Evolutionary conservation across 2,797 vertebrate species (phyloP).

Genomic region (Heliangelus exortis): DNA sequence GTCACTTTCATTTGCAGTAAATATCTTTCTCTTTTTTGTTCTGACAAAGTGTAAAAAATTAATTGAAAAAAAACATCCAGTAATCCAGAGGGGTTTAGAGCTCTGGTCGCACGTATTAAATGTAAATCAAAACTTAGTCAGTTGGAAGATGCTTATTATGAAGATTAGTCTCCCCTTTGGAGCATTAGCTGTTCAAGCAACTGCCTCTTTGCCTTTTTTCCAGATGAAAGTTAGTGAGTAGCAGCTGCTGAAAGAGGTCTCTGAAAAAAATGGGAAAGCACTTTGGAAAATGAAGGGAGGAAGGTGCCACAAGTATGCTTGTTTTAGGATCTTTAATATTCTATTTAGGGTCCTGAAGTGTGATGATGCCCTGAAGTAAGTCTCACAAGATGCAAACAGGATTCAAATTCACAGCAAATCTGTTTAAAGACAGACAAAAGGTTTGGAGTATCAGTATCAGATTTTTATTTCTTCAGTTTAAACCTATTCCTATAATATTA

Average conservation of each 20-base stretch:
- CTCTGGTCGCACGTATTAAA: conserved; percentile 35
- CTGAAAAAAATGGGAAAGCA: conserved; percentile 47
- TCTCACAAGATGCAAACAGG: not conserved
- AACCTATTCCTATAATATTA: not conserved
- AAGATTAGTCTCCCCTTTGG: conserved; percentile 70
- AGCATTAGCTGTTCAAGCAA: conserved; percentile 58
- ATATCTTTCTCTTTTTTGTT: not conserved
- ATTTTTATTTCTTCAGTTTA: conserved; percentile 34
- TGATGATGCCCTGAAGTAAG: not conserved
- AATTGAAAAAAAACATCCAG: not conserved
- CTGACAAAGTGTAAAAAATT: conserved; percentile 21
- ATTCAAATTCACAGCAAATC: not conserved
- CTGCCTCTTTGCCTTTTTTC: conserved; percentile 35
- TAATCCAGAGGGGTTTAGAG: conserved; percentile 31
- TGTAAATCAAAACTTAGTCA: conserved; percentile 62
- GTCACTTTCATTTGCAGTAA: conserved; percentile 8
- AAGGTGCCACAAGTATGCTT: not conserved
- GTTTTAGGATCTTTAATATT: conserved; percentile 7
- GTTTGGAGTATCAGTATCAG: not conserved
- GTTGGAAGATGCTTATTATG: conserved; percentile 65
- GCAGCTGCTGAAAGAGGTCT: conserved; percentile 62
- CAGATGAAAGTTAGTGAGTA: conserved; percentile 55
- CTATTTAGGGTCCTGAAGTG: not conserved
- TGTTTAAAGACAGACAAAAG: not conserved
- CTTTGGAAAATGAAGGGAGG: conserved; percentile 11